These are phyloP conservation scores for Stenichneumon culpator DNA, from an alignment of 2,888 invertebrate species.

Conservation along the genomic window DNA sequence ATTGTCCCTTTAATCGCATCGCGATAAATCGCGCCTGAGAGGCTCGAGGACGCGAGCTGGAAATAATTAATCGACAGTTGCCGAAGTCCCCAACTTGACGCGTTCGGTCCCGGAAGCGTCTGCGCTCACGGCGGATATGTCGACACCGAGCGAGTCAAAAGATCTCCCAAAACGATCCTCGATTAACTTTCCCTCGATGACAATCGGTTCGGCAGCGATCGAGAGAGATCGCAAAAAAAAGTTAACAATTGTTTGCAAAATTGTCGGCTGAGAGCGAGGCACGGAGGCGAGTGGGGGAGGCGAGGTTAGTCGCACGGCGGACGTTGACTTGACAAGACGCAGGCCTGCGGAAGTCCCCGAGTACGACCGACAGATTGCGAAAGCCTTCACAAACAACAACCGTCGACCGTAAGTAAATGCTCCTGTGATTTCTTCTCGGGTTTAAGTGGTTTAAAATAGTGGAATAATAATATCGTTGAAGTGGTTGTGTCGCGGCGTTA, in stretches of 20 bases:
- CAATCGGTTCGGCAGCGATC: background rate
- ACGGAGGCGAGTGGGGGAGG: background rate
- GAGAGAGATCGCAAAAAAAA: conserved; percentile 9
- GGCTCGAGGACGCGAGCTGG: background rate
- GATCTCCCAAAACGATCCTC: conserved; percentile 28
- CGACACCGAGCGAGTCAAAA: conserved; percentile 73
- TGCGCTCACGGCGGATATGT: conserved; percentile 73
- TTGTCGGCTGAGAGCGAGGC: background rate
- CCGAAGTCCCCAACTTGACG: conserved; percentile 35
- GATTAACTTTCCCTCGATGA: background rate
- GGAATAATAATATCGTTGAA: conserved; percentile 54
- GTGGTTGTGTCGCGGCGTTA: conserved; percentile 59
- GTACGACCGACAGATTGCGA: conserved; percentile 84
- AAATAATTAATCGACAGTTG: background rate
- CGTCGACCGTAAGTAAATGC: conserved; percentile 86
- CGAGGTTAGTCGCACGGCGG: conserved; percentile 76
- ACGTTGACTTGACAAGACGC: conserved; percentile 80
- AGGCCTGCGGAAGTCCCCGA: conserved; percentile 82
- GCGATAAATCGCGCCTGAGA: background rate
- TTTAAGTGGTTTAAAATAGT: conserved; percentile 62
- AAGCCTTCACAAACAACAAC: conserved; percentile 86
- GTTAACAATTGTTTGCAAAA: conserved; percentile 23
- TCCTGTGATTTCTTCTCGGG: conserved; percentile 75
- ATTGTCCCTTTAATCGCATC: conserved; percentile 2
- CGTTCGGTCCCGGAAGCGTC: conserved; percentile 72